These are phyloP conservation scores for Microcebus lehilahytsara DNA, from an alignment of 2,113 vertebrate species.

Conservation along the genomic window DNA sequence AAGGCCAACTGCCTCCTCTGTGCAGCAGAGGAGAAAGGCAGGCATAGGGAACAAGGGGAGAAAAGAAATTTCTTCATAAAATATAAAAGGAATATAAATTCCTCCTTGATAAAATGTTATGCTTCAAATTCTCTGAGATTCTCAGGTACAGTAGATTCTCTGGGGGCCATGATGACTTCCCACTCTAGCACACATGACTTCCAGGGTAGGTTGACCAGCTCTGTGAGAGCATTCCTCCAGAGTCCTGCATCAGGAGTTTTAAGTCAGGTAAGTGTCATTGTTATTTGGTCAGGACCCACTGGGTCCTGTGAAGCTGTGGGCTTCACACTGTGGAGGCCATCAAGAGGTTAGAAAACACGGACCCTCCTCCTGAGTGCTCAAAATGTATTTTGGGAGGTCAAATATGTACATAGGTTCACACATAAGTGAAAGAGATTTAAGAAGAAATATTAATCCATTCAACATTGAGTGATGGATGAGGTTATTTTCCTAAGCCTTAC, in stretches of 20 bases:
- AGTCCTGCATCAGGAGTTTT: background rate
- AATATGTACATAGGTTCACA: background rate
- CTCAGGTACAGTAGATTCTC: background rate
- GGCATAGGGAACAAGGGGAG: background rate
- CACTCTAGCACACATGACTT: background rate
- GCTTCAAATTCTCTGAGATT: constrained; percentile 45
- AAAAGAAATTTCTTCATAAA: constrained; percentile 29
- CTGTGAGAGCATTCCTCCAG: background rate
- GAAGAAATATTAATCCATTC: background rate
- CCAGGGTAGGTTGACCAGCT: background rate
- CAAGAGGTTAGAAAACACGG: background rate
- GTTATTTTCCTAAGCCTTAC: constrained; percentile 43
- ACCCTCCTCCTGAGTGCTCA: background rate
- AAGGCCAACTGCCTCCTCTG: background rate
- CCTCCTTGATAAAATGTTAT: background rate
- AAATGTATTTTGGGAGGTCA: constrained; percentile 3
- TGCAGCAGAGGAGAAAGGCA: constrained; percentile 26
- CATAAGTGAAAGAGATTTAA: background rate
- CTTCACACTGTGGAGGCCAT: background rate
- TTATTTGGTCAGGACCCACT: background rate
- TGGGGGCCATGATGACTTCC: background rate
- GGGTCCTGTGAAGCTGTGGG: background rate
- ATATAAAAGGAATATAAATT: constrained; percentile 14
- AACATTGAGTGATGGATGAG: background rate
- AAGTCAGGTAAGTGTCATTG: background rate